Evolutionary conservation across 2,888 invertebrate genomes (phyloP), one percentile per base, ranked within the genome.

Genomic region (Escarpia spicata): DNA sequence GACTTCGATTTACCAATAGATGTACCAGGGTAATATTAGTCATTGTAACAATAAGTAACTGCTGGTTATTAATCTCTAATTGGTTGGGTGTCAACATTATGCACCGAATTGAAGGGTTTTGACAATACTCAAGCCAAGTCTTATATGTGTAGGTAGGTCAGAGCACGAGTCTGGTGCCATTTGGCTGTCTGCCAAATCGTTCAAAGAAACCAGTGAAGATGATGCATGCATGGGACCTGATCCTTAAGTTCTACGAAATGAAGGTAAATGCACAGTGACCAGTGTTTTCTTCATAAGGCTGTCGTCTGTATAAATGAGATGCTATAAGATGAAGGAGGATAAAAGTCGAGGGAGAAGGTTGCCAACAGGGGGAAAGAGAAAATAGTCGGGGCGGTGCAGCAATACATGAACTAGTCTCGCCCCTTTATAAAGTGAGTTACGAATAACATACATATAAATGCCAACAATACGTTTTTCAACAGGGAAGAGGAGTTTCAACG

Each of bases 141-240:
- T 92, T 91, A 93, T 91, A 92, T 90, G 93, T 93, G 92, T 95
- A 96, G 97, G 96, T 97, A 93, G 97, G 97, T 75, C 97, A 97
- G 95, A 97, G 97, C 94, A 97, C 97, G 93, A 98, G 98, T 94
- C 97, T 99, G 93, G 98, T 99, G 91, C 98, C 99, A 0, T 95
- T 96, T 93, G 96, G 96, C 90, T 96, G 96, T 94, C 95, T 96
- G 92, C 95, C 96, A 12, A 94, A 93, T 37, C 94, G 96, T 75
- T 75, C 43, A 58, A 89, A 12, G 37, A 92, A 52, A 1, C 96
- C 97, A 0, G 97, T 97, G 91, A 97, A 97, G 75, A 96, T 96
- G 94, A 97, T 98, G 97, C 99, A 99, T 96, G 98, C 98, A 92
- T 99, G 99, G 99, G 99, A 99, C 96, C 97, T 99, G 43, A 97